Evolutionary conservation across 2,797 vertebrate species (phyloP), one percentile per base, ranked within the genome.

Genomic region (Rhinogobio ventralis): DNA sequence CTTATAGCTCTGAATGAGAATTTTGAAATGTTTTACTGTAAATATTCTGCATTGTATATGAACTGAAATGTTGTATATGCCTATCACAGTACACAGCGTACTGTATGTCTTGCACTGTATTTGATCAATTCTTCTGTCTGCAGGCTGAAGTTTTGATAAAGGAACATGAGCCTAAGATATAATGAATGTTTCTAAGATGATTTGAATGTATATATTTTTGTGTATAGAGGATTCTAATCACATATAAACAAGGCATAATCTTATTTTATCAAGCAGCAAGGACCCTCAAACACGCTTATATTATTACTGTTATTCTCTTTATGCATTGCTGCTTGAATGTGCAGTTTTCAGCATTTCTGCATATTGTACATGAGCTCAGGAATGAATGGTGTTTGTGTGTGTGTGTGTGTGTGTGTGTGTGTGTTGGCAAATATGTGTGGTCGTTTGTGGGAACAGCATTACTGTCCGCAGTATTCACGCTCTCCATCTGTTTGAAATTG

Each of bases 401-500:
- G 30, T 60, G 36, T 28, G 68, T 11, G 42, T 11, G 2, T 8
- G 78, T 4, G 17, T 33, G 10, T 33, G 49, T 7, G 49, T 8
- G 36, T 39, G 36, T 39, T 39, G 36, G 49, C 49, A 51, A 42
- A 42, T 19, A 7, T 25, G 79, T 69, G 71, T 45, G 3, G 49
- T 42, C 4, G 14, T n/a, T 82, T 62, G 25, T 42, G 53, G 51
- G 53, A 72, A 82, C 80, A 81, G 80, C 80, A 73, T 82, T 72
- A 62, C 55, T 74, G 42, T 82, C 81, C 23, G 39, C 69, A 64
- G 69, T 73, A 64, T 82, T 74, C 81, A 25, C 69, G 10, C 28
- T 82, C 76, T 81, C 82, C 75, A 68, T 78, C 74, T 69, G 74
- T 84, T 53, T 69, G 64, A 78, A 84, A 71, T 23, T 78, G 74